Conservation (phyloP, 2,797 vertebrate species). For the Austrolebias charrua region DNA sequence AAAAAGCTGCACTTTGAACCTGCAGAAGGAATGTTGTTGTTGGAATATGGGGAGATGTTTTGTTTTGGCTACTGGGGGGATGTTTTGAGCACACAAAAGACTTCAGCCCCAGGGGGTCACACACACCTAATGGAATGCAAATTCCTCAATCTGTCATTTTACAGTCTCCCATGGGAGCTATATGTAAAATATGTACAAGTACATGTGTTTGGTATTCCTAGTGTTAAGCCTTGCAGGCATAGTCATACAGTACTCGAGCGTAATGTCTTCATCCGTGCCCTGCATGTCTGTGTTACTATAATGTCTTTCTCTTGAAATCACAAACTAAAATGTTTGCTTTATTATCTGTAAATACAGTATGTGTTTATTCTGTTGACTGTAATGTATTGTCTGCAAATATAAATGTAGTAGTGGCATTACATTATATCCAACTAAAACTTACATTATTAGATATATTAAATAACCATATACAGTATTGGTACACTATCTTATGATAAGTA, state of each 20-base stretch:
- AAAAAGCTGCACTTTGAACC: too few relatives aligned
- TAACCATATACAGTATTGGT: conserved; percentile 12
- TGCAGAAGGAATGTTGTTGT: too few relatives aligned
- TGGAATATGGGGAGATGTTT: too few relatives aligned
- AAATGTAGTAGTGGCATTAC: not conserved
- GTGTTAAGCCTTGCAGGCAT: conserved; percentile 76
- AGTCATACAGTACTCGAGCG: conserved; percentile 73
- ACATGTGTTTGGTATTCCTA: too few relatives aligned
- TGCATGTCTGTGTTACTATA: conserved; percentile 60
- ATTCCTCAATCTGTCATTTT: too few relatives aligned
- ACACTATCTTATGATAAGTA: not conserved
- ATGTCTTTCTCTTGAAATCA: conserved; percentile 61
- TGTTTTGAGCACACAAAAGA: too few relatives aligned
- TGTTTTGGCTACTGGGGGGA: too few relatives aligned
- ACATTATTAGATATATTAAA: conserved; percentile 25
- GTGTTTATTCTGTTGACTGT: conserved; percentile 38
- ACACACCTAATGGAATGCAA: too few relatives aligned
- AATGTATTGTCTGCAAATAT: conserved; percentile 1
- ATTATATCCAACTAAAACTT: conserved; percentile 9
- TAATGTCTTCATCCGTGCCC: conserved; percentile 70
- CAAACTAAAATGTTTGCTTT: conserved; percentile 50
- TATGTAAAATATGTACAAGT: too few relatives aligned
- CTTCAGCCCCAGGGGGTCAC: too few relatives aligned
- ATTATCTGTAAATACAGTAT: conserved; percentile 50
- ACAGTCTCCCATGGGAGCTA: too few relatives aligned